Evolutionary conservation across 2,113 vertebrate species (phyloP).

Genomic region (Paradoxurus hermaphroditus): DNA sequence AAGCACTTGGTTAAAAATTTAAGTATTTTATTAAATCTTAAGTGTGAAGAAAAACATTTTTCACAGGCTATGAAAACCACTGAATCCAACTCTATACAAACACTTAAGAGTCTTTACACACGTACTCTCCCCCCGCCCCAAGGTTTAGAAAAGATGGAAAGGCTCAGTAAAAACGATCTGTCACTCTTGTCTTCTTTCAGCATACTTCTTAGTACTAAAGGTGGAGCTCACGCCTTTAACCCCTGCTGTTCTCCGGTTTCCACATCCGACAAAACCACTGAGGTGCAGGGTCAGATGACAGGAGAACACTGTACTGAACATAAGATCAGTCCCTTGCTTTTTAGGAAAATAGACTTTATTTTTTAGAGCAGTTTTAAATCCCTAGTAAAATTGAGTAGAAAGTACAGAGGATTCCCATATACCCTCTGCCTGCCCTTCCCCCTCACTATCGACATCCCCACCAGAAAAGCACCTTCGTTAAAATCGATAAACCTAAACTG

Average conservation of each 20-base stretch:
- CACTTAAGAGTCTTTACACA: neutral
- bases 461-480: neutral
- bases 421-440: neutral
- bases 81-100: slow-evolving; percentile 11
- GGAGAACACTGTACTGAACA: neutral
- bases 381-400: neutral
- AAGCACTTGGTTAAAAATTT: neutral
- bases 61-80: neutral
- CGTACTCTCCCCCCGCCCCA: neutral
- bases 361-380: slow-evolving; percentile 23
- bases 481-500: neutral
- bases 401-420: neutral
- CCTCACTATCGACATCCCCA: neutral
- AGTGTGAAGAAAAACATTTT: slow-evolving; percentile 14
- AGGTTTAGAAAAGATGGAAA: neutral
- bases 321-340: neutral
- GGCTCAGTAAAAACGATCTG: neutral
- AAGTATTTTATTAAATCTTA: slow-evolving; percentile 50
- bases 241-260: neutral
- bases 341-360: neutral
- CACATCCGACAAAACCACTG: neutral
- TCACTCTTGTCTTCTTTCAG: neutral
- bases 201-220: neutral
- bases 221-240: neutral
- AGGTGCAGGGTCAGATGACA: neutral